Evolutionary conservation across 2,113 vertebrate species (phyloP).

Genomic region (Sapayoa aenigma): DNA sequence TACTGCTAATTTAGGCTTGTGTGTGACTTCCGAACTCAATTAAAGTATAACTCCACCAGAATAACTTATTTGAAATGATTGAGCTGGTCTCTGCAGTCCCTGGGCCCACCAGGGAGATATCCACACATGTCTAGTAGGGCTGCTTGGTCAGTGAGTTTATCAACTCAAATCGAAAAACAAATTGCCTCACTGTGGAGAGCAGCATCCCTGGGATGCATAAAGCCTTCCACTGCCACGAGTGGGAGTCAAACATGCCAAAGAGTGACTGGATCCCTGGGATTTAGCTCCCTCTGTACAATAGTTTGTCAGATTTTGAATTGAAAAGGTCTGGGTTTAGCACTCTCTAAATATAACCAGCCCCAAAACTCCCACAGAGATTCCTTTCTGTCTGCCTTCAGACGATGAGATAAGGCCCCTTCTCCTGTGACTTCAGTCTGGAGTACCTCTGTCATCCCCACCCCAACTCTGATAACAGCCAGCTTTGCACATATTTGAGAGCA

Average conservation of each 20-base stretch:
- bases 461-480: constrained; percentile 16
- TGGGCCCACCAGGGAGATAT: background rate
- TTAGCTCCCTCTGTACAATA: constrained; percentile 46
- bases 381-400: constrained; percentile 55
- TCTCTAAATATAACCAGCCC: constrained; percentile 51
- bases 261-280: background rate
- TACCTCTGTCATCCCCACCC: constrained; percentile 34
- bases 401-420: constrained; percentile 46
- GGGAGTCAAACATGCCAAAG: constrained; percentile 30
- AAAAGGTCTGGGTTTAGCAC: constrained; percentile 33
- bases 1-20: background rate
- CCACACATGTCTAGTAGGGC: background rate
- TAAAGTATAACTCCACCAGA: background rate
- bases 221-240: constrained; percentile 19
- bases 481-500: constrained; percentile 36
- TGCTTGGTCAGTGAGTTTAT: background rate
- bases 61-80: background rate
- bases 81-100: background rate
- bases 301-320: constrained; percentile 34
- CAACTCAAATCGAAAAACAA: background rate
- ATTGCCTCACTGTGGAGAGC: background rate
- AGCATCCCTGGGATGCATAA: background rate
- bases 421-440: constrained; percentile 51
- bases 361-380: constrained; percentile 62
- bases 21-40: background rate